Base-by-base conservation (phyloP, 1,140 invertebrate species). In the Drosophila athabasca region DNA sequence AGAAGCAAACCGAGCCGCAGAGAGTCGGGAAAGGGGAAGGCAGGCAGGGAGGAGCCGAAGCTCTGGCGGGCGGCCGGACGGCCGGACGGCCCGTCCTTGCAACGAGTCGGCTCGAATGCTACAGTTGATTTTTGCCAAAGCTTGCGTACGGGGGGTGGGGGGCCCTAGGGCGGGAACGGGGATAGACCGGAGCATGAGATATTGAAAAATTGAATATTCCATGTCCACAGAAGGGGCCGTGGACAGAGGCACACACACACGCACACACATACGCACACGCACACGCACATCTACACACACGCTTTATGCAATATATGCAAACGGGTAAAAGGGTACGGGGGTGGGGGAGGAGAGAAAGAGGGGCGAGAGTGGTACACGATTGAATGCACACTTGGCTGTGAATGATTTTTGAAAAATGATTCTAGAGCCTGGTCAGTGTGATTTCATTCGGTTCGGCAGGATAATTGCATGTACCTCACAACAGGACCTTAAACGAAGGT, bases 161-260 rank as follows among this genome's bases (percentile, higher is more conserved):
- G 57, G 15, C 54, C 52, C 8, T 3, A 35, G 31, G 31, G 31
- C 31, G 11, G 11, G 35, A 5, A 39, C 49, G 52, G 46, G 17
- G 44, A 45, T 62, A 57, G 49, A 58, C 46, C 74, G 64, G 65
- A 61, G 79, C 81, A 79, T 68, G 83, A 87, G 82, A 87, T 87
- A 87, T 87, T 87, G 82, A 82, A 88, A 87, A 87, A 88, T 87
- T 88, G 83, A 87, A 87, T 87, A 87, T 87, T 87, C 79, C 83
- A 88, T 79, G 83, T 76, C 70, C 65, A 75, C 70, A 65, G 62
- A 41, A 44, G 50, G 62, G 44, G 62, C 55, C 73, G 67, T 46
- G 29, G 29, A 31, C 29, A 31, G 29, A 31, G 7, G 29, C 44
- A 45, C 22, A 24, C 22, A 57, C 55, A 53, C 4, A 5, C 24